Conservation (phyloP, 2,797 vertebrate genomes). For the Anguilla pacifica region DNA sequence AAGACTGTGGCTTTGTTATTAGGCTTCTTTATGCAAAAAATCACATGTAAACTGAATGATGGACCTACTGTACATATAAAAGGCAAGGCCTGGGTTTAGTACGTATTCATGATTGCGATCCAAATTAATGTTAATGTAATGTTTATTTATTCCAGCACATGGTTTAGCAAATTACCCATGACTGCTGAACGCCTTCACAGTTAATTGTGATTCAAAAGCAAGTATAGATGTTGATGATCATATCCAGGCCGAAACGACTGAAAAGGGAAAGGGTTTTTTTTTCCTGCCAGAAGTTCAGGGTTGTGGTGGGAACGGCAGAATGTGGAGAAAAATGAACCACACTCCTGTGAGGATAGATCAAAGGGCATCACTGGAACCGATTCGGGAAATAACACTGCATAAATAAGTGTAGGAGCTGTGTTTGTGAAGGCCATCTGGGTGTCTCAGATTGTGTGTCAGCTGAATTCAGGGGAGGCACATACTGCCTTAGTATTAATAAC, state of each 20-base stretch:
- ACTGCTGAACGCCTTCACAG: background rate
- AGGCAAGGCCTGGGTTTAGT: no score
- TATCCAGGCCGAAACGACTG: no score
- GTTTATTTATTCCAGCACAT: no score
- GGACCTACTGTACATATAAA: no score
- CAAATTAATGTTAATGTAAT: no score
- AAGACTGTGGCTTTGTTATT: no score
- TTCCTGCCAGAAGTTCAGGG: background rate
- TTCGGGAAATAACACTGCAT: background rate
- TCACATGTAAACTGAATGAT: no score
- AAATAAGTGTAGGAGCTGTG: background rate
- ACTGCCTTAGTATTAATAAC: background rate
- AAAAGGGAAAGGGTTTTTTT: background rate
- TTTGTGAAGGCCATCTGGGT: background rate
- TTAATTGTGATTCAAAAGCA: background rate
- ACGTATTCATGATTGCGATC: no score
- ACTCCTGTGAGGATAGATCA: background rate
- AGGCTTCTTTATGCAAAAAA: no score
- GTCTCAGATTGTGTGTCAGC: background rate
- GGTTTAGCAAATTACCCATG: no score
- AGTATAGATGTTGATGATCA: no score
- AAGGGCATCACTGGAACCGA: background rate
- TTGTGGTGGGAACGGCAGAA: background rate
- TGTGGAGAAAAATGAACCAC: background rate
- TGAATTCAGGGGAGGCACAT: background rate